Evolutionary conservation across 2,797 vertebrate genomes (phyloP).

Genomic region (Dicrostonyx torquatus): DNA sequence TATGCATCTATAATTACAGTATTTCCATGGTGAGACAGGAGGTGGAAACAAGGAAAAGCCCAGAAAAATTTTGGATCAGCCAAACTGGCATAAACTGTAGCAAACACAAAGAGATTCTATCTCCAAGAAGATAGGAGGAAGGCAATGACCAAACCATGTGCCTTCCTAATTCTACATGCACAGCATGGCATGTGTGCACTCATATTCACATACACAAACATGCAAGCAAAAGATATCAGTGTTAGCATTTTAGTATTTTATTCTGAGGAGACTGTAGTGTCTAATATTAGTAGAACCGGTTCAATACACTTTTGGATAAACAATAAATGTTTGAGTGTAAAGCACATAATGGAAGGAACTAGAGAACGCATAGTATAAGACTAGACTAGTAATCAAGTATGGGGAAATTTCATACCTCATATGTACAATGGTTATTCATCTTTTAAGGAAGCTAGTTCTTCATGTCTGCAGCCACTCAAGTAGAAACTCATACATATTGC

Average conservation of each 20-base stretch:
- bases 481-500: not conserved
- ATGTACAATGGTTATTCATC: not conserved
- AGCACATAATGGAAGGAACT: not conserved
- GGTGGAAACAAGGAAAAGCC: not conserved
- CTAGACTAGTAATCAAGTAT: slow-evolving; percentile 42
- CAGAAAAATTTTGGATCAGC: not conserved
- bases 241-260: slow-evolving; percentile 1
- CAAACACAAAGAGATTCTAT: not conserved
- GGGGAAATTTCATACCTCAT: not conserved
- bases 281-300: not conserved
- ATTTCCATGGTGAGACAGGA: not conserved
- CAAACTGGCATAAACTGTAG: not conserved
- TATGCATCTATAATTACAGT: not conserved
- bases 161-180: not conserved
- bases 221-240: not conserved
- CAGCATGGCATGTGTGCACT: not conserved
- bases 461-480: not conserved
- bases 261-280: not conserved
- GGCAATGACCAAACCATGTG: not conserved
- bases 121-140: not conserved
- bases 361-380: not conserved
- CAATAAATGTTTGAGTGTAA: not conserved
- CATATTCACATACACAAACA: not conserved
- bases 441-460: not conserved
- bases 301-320: slow-evolving; percentile 41